Conservation (phyloP, 2,113 vertebrate species). For the Thamnaconus septentrionalis region DNA sequence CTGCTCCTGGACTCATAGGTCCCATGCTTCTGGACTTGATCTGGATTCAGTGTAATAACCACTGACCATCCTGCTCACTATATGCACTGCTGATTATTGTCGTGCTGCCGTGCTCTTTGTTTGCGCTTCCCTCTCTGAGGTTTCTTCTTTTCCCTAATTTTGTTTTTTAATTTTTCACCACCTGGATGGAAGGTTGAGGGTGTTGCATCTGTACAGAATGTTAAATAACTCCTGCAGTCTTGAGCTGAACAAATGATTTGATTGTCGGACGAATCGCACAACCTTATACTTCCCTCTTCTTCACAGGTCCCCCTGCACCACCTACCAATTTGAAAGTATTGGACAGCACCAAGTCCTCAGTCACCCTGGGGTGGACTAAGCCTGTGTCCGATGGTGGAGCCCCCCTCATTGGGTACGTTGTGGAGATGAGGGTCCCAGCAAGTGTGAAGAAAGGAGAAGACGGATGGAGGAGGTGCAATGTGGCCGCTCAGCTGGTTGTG, state of each 20-base stretch:
- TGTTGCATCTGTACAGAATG: neutral
- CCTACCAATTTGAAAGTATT: conserved; percentile 89
- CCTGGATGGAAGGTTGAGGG: neutral
- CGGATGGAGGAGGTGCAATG: conserved; percentile 94
- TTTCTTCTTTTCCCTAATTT: too few relatives aligned
- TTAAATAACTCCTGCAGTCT: neutral
- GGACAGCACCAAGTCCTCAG: conserved; percentile 88
- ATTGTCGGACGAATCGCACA: neutral
- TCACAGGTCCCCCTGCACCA: conserved; percentile 90
- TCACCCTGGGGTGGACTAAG: conserved; percentile 91
- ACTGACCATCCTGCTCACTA: too few relatives aligned
- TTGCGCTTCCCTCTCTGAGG: too few relatives aligned
- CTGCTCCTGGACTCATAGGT: too few relatives aligned
- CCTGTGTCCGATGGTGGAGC: conserved; percentile 92
- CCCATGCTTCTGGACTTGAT: too few relatives aligned
- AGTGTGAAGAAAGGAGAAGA: conserved; percentile 85
- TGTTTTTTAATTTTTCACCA: too few relatives aligned
- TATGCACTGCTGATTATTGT: too few relatives aligned
- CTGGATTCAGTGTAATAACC: too few relatives aligned
- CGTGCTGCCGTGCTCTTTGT: too few relatives aligned
- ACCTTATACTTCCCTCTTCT: conserved; percentile 15
- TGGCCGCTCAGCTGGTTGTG: conserved; percentile 88
- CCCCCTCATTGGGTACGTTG: conserved; percentile 93
- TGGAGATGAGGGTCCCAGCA: conserved; percentile 87
- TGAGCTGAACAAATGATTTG: neutral